Percentiles rank a stretch among this genome's conserved stretches.
phyloP scores from a whole-genome alignment of 2,888 invertebrate genomes.

The Lepidonotus clava region DNA sequence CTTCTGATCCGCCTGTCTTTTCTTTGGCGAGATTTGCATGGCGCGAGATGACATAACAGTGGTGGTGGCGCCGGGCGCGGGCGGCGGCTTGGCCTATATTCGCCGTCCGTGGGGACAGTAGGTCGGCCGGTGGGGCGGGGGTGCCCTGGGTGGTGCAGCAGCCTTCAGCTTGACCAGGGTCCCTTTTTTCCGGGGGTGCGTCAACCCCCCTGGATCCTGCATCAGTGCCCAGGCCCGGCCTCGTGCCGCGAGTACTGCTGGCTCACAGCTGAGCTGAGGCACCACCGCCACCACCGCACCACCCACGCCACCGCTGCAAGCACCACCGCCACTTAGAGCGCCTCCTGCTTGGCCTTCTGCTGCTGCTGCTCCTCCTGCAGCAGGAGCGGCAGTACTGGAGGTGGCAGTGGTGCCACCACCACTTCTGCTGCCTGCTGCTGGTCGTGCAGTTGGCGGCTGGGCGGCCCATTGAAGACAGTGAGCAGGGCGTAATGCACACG shows the following conservation, averaged over 20 bases:
- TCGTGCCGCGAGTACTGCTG: not conserved
- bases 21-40: conserved; percentile 27
- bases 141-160: not conserved
- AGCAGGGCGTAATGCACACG: not conserved
- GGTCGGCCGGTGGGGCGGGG: not conserved
- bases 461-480: not conserved
- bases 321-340: too few relatives aligned
- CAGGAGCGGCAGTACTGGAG: not conserved
- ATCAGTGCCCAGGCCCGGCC: not conserved
- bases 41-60: conserved; percentile 43
- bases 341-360: too few relatives aligned
- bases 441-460: not conserved
- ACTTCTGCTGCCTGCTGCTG: not conserved
- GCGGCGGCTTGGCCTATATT: conserved; percentile 39
- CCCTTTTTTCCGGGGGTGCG: conserved; percentile 39
- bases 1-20: conserved; percentile 44
- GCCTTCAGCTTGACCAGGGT: conserved; percentile 40
- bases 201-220: conserved; percentile 41
- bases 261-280: not conserved
- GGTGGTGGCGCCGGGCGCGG: not conserved
- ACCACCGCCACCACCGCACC: conserved; percentile 20
- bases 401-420: not conserved
- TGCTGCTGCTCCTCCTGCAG: not conserved
- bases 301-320: not conserved
- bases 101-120: conserved; percentile 44